Conservation (phyloP, 2,797 vertebrate species). For the Helostoma temminkii region DNA sequence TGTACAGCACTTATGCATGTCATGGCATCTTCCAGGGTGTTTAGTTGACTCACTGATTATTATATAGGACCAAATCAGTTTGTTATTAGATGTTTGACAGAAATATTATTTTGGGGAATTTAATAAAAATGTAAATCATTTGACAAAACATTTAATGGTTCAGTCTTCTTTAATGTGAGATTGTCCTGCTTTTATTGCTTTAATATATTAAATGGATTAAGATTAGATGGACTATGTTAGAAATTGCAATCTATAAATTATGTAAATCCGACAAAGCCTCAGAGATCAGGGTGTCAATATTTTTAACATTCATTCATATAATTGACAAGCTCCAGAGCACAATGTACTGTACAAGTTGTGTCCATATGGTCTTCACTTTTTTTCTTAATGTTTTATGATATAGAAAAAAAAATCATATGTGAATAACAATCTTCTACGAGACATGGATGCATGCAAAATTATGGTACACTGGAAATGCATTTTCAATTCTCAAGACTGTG, state of each 20-base stretch:
- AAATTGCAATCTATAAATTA: no score
- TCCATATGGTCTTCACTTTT: neutral
- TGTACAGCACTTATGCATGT: slow-evolving; percentile 6
- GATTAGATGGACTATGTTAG: no score
- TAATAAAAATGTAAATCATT: no score
- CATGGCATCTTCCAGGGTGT: neutral
- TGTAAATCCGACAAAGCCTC: neutral
- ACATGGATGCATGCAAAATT: no score
- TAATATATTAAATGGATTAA: no score
- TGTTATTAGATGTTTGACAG: no score
- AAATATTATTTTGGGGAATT: no score
- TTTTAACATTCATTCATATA: slow-evolving; percentile 7
- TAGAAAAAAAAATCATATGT: neutral
- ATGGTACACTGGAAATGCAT: no score
- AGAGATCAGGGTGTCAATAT: slow-evolving; percentile 1
- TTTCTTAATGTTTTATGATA: neutral
- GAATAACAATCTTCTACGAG: no score
- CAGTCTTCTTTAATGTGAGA: neutral
- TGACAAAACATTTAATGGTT: neutral
- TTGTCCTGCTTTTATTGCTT: neutral
- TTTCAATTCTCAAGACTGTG: no score
- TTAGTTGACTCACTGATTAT: neutral
- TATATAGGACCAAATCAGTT: neutral
- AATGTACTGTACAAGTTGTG: neutral
- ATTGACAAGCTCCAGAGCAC: neutral